Base-by-base conservation (phyloP, 2,888 invertebrate genomes). In the Drosophila lutescens region DNA sequence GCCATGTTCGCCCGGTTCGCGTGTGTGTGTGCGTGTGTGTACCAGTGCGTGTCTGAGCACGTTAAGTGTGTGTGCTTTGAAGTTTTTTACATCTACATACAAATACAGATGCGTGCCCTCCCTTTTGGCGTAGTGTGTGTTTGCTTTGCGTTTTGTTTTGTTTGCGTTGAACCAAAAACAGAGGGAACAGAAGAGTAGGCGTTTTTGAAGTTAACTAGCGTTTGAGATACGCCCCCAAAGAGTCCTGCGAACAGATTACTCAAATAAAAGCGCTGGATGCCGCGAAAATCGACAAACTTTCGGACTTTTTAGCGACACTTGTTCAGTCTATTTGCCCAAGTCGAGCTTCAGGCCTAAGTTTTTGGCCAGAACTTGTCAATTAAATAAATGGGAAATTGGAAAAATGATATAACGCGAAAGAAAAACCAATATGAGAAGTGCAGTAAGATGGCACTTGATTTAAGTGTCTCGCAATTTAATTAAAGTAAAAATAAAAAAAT, bases 61-160 rank as follows among this genome's bases (percentile, higher is more conserved):
- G 78, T 65, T 82, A 87, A 79, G 82, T 81, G 83, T 78, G 61
- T 87, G 74, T 87, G 82, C 83, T 83, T 87, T 83, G 86, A 83
- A 83, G 82, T 83, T 83, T 85, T 80, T 34, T 69, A 80, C 78
- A 86, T 82, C 86, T 78, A 74, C 84, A 84, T 80, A 80, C 76
- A 80, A 80, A 78, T 12, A 32, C 47, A 17, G 30, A 32, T 12
- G 32, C 47, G 32, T 47, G 30, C 15, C 46, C n/a, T 15, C 26
- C 30, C 15, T 47, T 47, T 30, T 23, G 12, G 15, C 49, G 53
- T 56, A 62, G 67, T 70, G 43, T 88, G 83, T 88, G 83, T 83
- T 88, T 88, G 78, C 66, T 80, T 78, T 76, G 66, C 78, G 78
- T 78, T 88, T 74, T 78, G 85, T 86, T 86, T 75, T 80, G 78